These are phyloP conservation scores for Aviceda subcristata DNA, from an alignment of 2,113 vertebrate species.

Conservation along the genomic window DNA sequence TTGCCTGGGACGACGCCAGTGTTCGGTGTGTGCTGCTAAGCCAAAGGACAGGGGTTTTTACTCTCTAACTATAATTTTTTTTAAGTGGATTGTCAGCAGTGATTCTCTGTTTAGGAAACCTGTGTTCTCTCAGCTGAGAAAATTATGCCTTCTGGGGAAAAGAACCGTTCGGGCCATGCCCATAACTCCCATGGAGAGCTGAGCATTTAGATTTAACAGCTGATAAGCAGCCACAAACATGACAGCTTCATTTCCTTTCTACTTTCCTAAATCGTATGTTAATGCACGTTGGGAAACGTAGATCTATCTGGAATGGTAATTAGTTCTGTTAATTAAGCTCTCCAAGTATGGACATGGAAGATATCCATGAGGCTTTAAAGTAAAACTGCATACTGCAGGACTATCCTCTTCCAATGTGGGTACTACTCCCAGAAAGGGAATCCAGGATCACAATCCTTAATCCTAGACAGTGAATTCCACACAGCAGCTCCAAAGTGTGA, in stretches of 20 bases:
- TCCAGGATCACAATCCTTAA: neutral
- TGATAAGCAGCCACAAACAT: neutral
- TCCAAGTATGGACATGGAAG: neutral
- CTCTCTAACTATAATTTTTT: neutral
- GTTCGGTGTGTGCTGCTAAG: neutral
- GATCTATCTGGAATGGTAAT: neutral
- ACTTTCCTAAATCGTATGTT: neutral
- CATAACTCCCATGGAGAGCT: neutral
- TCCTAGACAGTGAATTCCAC: neutral
- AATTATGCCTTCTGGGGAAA: neutral
- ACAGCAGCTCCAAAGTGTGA: neutral
- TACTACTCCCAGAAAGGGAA: neutral
- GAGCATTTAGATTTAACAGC: neutral
- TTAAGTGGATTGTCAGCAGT: neutral
- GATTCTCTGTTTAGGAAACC: neutral
- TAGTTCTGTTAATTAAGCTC: constrained; percentile 13
- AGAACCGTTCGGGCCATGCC: neutral
- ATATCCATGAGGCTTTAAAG: neutral
- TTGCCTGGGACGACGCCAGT: neutral
- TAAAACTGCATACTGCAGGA: neutral
- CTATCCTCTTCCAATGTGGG: neutral
- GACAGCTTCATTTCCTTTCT: neutral
- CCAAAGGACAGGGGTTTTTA: neutral
- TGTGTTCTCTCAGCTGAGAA: neutral
- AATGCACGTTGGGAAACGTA: neutral